phyloP scores from a whole-genome alignment of 2,888 invertebrate species.

The Strigamia maritima region DNA sequence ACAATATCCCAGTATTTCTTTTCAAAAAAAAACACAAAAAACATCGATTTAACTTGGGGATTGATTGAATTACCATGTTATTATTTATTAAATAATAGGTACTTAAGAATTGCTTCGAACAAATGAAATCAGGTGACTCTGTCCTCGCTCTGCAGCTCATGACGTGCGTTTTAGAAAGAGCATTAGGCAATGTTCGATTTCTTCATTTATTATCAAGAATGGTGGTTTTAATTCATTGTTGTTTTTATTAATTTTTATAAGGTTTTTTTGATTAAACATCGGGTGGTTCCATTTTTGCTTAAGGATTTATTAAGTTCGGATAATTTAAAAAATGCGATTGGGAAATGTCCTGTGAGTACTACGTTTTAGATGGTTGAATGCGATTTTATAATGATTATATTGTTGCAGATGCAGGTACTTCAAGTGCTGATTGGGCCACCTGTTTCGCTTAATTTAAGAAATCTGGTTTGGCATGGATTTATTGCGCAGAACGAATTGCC shows the following conservation, averaged over 20 bases:
- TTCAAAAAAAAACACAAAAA: no score
- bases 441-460: slow-evolving; percentile 20
- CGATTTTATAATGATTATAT: neutral
- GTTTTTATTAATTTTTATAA: neutral
- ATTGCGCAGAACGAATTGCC: neutral
- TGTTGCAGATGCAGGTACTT: slow-evolving; percentile 8
- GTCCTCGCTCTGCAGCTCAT: neutral
- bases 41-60: neutral
- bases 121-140: neutral
- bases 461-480: slow-evolving; percentile 22
- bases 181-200: neutral
- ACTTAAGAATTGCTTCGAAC: neutral
- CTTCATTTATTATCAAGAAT: neutral
- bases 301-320: neutral
- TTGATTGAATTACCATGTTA: neutral
- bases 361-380: neutral
- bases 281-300: neutral
- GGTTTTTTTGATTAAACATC: neutral
- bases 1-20: neutral
- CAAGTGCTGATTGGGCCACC: neutral
- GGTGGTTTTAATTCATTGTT: neutral
- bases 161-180: neutral
- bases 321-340: neutral
- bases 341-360: neutral
- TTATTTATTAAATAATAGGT: neutral